Evolutionary conservation across 1,140 invertebrate genomes (phyloP).

Genomic region (Drosophila aff.): DNA sequence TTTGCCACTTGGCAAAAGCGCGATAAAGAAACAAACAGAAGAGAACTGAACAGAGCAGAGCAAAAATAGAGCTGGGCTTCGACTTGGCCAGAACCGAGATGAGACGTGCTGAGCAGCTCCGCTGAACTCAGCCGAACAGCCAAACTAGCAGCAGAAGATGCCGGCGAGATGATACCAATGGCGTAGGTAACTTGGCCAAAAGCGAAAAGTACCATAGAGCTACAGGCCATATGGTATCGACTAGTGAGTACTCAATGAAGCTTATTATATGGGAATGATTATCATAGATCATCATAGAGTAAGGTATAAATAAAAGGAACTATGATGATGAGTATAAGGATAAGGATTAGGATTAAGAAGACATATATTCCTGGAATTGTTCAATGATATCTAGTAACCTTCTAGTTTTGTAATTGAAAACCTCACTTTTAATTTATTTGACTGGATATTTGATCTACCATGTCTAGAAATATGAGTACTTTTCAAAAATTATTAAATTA

Average conservation of each 20-base stretch:
- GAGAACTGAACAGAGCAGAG: conserved; percentile 31
- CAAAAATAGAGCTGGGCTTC: conserved; percentile 16
- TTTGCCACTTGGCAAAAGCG: conserved; percentile 84
- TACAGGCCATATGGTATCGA: neutral
- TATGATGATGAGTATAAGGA: too few species aligned
- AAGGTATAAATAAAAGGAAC: too few species aligned
- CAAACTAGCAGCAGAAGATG: conserved; percentile 55
- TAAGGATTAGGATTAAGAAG: neutral
- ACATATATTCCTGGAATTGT: neutral
- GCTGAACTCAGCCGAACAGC: conserved; percentile 23
- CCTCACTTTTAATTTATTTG: too few species aligned
- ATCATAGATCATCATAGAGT: neutral
- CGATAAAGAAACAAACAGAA: conserved; percentile 81
- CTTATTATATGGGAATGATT: too few species aligned
- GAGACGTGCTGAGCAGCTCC: conserved; percentile 14
- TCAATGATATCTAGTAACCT: neutral
- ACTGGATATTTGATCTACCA: too few species aligned
- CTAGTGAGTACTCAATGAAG: neutral
- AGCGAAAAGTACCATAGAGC: conserved; percentile 8
- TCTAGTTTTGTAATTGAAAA: too few species aligned
- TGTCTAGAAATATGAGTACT: too few species aligned
- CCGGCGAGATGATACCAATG: conserved; percentile 64
- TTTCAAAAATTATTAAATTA: too few species aligned
- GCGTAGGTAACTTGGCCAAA: conserved; percentile 39
- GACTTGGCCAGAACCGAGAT: conserved; percentile 7